Evolutionary conservation across 2,113 vertebrate species (phyloP), one percentile per base, ranked within the genome.

Genomic region (Chlamydotis undulata): DNA sequence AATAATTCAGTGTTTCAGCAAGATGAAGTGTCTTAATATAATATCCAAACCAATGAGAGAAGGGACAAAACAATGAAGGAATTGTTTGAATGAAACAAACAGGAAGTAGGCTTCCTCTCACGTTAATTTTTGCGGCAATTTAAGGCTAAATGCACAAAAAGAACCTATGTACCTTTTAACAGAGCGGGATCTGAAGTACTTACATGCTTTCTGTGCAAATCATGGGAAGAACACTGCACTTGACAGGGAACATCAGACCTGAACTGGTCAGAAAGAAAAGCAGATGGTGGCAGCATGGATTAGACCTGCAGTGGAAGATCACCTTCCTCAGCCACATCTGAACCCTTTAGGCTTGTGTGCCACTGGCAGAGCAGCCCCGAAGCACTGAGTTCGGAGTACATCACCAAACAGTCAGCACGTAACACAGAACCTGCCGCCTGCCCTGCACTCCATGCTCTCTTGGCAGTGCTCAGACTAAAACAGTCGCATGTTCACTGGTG

Each of bases 301-400:
- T n/a, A 65, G 74, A 29, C 8, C 11, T 39, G 2, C 25, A 17
- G 15, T 7, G 17, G 28, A 49, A 28, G 21, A 25, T 10, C 41
- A 50, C 9, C 29, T 14, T 49, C 19, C 75, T 35, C 14, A 52
- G 29, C 33, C 26, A 6, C 1, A 2, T 7, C 35, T 37, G 29
- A 67, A n/a, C 9, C 12, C 19, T 12, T 76, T 28, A 4, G 11
- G 43, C 41, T 7, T 7, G 10, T 2, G 4, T 2, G 3, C 12
- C 14, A n/a, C 24, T 7, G 24, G n/a, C 33, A 35, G 25, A 64
- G 29, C 39, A 71, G 14, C 43, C 24, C 17, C 25, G 24, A 63
- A 43, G 69, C 3, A 0, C 21, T 0, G 6, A n/a, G 11, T 9
- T 50, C 26, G 17, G 63, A 6, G 23, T 10, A 19, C 7, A 2